Conservation (phyloP, 2,113 vertebrate species). For the Hemichromis elongatus region DNA sequence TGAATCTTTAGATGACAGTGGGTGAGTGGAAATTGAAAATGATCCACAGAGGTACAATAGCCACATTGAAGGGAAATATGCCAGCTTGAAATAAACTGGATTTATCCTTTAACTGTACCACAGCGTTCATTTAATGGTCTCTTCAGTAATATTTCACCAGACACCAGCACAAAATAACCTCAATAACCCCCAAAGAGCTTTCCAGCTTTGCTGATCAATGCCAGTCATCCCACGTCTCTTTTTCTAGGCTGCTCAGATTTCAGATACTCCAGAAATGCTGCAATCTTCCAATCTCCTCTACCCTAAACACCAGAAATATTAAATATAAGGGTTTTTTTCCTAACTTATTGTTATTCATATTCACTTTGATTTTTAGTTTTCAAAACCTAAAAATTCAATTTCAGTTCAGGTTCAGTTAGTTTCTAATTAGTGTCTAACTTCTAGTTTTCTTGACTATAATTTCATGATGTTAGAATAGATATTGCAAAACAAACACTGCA, state of each 20-base stretch:
- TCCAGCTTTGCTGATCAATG: not conserved
- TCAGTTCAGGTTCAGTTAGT: not conserved
- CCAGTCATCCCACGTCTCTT: not conserved
- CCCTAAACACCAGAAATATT: not conserved
- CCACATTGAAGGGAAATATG: not conserved
- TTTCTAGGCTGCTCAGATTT: not conserved
- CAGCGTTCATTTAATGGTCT: not conserved
- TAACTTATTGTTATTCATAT: not conserved
- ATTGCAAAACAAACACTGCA: not conserved
- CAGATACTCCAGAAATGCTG: not conserved
- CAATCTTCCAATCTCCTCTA: not conserved
- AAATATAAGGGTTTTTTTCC: fast-evolving
- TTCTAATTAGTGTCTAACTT: not conserved
- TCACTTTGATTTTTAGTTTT: not conserved
- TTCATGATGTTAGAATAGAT: not conserved
- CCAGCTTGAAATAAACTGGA: not conserved
- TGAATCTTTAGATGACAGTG: not conserved
- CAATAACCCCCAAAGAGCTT: not conserved
- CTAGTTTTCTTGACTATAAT: not conserved
- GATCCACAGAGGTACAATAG: not conserved
- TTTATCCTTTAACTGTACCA: not conserved
- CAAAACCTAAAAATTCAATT: not conserved
- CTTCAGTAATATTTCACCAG: not conserved
- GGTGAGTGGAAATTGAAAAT: not conserved
- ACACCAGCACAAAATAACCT: not conserved